phyloP scores from a whole-genome alignment of 2,797 vertebrate genomes.

The Coccyzus lansbergi region DNA sequence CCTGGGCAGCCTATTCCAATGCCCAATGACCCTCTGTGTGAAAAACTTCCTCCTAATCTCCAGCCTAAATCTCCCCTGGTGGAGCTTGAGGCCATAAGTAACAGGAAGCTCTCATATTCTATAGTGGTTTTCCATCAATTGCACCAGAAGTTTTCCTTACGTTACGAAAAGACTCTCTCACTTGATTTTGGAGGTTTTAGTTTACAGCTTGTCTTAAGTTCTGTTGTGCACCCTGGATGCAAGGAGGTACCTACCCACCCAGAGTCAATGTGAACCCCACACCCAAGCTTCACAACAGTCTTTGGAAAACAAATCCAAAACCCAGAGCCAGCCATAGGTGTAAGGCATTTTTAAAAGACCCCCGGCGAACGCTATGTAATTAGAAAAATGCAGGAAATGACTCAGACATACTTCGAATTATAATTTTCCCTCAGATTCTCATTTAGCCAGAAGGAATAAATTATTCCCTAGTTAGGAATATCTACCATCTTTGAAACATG shows the following conservation, averaged over 20 bases:
- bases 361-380: neutral
- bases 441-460: slow-evolving; percentile 5
- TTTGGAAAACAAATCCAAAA: neutral
- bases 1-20: no score
- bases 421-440: slow-evolving; percentile 3
- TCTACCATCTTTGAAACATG: neutral
- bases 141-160: neutral
- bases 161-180: neutral
- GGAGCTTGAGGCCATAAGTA: no score
- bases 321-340: neutral
- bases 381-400: slow-evolving; percentile 18
- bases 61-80: no score
- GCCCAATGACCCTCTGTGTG: no score
- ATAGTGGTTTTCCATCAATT: neutral
- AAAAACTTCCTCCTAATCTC: no score
- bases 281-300: neutral
- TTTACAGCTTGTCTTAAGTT: neutral
- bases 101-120: accelerated
- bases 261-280: neutral
- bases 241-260: neutral
- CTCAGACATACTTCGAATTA: neutral
- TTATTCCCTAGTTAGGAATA: neutral
- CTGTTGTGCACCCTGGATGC: accelerated
- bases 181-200: neutral
- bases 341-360: neutral